Evolutionary conservation across 2,797 vertebrate species (phyloP).

Genomic region (Crax fasciolata): DNA sequence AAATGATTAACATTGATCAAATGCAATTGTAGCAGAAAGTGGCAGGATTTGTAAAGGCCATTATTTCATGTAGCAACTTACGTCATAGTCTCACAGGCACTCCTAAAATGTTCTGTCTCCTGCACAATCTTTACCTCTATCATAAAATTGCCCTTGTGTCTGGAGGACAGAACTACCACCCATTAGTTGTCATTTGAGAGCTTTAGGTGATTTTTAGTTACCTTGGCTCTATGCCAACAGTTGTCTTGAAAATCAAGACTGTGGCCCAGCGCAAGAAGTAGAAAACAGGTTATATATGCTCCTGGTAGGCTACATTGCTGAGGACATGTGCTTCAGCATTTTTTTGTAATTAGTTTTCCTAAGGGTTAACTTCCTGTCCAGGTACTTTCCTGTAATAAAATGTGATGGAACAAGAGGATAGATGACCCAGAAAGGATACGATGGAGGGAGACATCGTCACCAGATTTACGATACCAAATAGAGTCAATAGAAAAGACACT

Average conservation of each 20-base stretch:
- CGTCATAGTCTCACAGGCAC: background rate
- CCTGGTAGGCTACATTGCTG: background rate
- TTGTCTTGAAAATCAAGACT: background rate
- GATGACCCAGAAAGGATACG: background rate
- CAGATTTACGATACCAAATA: background rate
- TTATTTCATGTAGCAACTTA: conserved; percentile 23
- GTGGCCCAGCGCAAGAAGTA: background rate
- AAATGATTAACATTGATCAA: conserved; percentile 52
- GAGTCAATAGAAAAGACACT: background rate
- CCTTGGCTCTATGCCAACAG: background rate
- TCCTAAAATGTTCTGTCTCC: background rate
- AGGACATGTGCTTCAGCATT: background rate
- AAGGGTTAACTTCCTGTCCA: background rate
- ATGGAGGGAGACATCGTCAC: background rate
- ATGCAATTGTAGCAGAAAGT: conserved; percentile 14
- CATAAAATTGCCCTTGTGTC: background rate
- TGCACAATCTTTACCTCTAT: background rate
- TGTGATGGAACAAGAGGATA: background rate
- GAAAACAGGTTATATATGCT: background rate
- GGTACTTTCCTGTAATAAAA: background rate
- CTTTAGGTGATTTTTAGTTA: background rate
- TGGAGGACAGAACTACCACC: background rate
- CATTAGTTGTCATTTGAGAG: background rate
- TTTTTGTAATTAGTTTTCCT: background rate
- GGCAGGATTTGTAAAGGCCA: conserved; percentile 26